These are phyloP conservation scores for Troides aeacus DNA, from an alignment of 2,888 invertebrate species.

Conservation along the genomic window DNA sequence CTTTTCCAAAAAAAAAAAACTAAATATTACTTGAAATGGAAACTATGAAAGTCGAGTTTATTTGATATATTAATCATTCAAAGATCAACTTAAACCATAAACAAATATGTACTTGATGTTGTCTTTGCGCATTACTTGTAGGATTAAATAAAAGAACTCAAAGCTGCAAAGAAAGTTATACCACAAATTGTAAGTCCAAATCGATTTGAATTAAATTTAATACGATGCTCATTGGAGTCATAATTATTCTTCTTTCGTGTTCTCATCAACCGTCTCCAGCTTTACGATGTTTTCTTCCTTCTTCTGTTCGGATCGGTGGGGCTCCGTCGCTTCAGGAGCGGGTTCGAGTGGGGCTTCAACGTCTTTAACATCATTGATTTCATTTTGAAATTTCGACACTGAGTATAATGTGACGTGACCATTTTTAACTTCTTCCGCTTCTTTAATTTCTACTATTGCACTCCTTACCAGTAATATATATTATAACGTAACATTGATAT, in stretches of 20 bases:
- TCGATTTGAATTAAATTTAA: not conserved
- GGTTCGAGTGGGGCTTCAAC: constrained; percentile 35
- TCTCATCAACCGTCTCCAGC: constrained; percentile 43
- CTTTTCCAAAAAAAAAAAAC: too few species aligned
- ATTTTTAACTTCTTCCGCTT: constrained; percentile 37
- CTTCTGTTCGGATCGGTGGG: constrained; percentile 17
- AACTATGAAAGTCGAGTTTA: too few species aligned
- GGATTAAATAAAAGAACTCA: too few species aligned
- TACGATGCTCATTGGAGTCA: not conserved
- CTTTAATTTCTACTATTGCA: constrained; percentile 54
- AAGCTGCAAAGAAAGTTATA: not conserved
- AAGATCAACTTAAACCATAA: too few species aligned
- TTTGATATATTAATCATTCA: too few species aligned
- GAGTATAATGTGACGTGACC: constrained; percentile 34
- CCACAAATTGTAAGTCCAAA: not conserved
- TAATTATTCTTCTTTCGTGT: constrained; percentile 35
- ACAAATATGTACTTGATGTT: too few species aligned
- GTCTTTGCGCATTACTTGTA: too few species aligned
- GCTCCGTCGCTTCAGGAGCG: constrained; percentile 4
- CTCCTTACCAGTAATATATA: constrained; percentile 58
- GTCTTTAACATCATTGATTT: constrained; percentile 28
- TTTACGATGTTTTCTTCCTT: constrained; percentile 32
- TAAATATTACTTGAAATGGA: too few species aligned
- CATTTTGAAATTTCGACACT: constrained; percentile 28
- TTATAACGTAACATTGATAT: constrained; percentile 55